Base-by-base conservation (phyloP, 2,888 invertebrate genomes). In the Dinocampus coccinellae region DNA sequence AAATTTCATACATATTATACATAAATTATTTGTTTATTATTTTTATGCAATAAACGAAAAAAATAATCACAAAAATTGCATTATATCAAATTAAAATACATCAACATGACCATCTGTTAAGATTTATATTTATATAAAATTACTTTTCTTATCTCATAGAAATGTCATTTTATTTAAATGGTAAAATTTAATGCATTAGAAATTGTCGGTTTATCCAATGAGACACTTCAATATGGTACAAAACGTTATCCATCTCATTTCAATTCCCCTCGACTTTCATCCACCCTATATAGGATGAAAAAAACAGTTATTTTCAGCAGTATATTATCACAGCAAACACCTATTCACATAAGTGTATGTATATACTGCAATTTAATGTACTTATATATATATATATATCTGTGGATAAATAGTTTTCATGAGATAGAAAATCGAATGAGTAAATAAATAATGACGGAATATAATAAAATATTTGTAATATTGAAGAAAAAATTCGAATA, bases 171-270 rank as follows among this genome's bases (percentile, higher is more conserved):
- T 3, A 47, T 47, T 3, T 13, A 6, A 9, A 47, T 10, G 9
- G 9, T 13, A 3, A 16, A 47, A 6, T 10, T 47, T 47, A 42
- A 34, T 58, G 69, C 73, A 73, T 75, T 67, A 73, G 68, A 76
- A 77, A 77, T 77, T 69, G 76, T 78, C 75, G 66, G 72, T 74
- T 75, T 73, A 75, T 73, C 73, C 74, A 74, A 65, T 66, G 72
- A 70, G 70, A 42, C 69, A 71, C 42, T 57, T 69, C 65, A 61
- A 47, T 65, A 62, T n/a, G 61, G 33, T 7, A 7, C 7, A 7
- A 39, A 7, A 47, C 3, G 3, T 47, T 16, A 47, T 13, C 13
- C 10, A 47, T 47, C 9, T 6, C 2, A 16, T 47, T 16, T 16
- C 13, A 16, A 47, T 13, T 10, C 3, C 10, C 9, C 9, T 39